A percentile compares a stretch with the other conserved stretches of the same genome.
Conservation (phyloP, 2,888 invertebrate species). For the Mesorhabditis sp. region DNA sequence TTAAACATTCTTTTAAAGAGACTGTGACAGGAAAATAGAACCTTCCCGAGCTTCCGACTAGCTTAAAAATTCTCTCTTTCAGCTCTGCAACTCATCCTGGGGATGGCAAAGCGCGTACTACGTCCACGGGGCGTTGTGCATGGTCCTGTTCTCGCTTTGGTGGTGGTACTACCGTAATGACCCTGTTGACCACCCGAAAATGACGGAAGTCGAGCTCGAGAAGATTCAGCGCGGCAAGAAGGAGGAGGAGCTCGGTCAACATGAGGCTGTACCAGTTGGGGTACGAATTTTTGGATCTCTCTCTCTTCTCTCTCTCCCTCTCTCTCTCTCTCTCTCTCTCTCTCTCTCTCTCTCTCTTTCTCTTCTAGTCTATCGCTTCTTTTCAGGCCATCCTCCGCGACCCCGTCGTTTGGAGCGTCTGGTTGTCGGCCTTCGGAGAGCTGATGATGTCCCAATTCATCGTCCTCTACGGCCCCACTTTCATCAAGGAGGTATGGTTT, state of each 20-base stretch:
- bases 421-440: conserved; percentile 45
- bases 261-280: conserved; percentile 30
- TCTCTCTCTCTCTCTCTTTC: background rate
- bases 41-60: background rate
- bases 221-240: conserved; percentile 43
- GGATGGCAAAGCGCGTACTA: conserved; percentile 44
- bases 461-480: conserved; percentile 43
- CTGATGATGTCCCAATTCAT: conserved; percentile 48
- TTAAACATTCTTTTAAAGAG: background rate
- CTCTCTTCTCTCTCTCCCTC: background rate
- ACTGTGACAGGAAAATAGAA: background rate
- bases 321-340: background rate
- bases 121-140: conserved; percentile 35
- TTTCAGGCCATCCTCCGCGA: conserved; percentile 32
- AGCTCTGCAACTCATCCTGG: conserved; percentile 36
- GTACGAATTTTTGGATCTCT: conserved; percentile 9
- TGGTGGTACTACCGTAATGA: conserved; percentile 33
- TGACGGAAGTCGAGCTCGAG: conserved; percentile 41
- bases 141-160: conserved; percentile 32
- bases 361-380: background rate
- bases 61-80: background rate
- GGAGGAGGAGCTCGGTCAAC: conserved; percentile 24
- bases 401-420: conserved; percentile 40
- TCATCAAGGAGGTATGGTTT: conserved; percentile 31
- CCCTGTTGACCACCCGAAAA: conserved; percentile 34